These are phyloP conservation scores for Thaleichthys pacificus DNA, from an alignment of 2,797 vertebrate genomes.

Conservation along the genomic window DNA sequence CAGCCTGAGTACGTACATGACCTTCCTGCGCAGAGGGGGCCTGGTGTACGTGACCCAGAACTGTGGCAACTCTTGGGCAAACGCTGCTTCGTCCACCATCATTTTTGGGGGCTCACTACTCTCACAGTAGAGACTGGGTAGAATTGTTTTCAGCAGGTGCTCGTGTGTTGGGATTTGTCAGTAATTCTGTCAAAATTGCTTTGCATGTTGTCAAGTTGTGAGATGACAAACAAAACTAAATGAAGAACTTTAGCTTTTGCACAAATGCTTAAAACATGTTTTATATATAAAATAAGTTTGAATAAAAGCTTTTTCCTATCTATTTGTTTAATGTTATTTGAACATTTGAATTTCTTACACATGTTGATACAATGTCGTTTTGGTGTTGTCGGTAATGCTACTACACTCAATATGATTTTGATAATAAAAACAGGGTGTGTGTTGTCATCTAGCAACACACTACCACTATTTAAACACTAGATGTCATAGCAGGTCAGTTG, in stretches of 20 bases:
- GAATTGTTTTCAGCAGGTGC: too few relatives aligned
- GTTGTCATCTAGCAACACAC: neutral
- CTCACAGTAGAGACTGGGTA: slow-evolving; percentile 19
- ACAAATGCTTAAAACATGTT: too few relatives aligned
- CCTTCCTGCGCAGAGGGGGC: slow-evolving; percentile 38
- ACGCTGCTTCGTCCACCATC: slow-evolving; percentile 46
- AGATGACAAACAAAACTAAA: too few relatives aligned
- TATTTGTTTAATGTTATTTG: too few relatives aligned
- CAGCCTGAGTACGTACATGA: slow-evolving; percentile 44
- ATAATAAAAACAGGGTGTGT: neutral
- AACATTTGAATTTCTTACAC: too few relatives aligned
- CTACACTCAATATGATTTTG: too few relatives aligned
- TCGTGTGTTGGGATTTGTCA: too few relatives aligned
- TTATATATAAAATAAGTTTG: too few relatives aligned
- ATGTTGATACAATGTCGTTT: too few relatives aligned
- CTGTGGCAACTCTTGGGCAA: slow-evolving; percentile 54
- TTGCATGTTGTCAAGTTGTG: neutral
- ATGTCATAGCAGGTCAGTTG: slow-evolving; percentile 23
- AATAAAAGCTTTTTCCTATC: too few relatives aligned
- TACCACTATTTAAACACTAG: slow-evolving; percentile 36
- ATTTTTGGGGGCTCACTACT: slow-evolving; percentile 60
- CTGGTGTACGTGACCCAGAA: slow-evolving; percentile 56
- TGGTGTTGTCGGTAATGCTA: too few relatives aligned
- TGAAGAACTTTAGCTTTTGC: too few relatives aligned
- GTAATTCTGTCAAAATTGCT: neutral